Conservation (phyloP, 2,888 invertebrate genomes). For the Geotrupes spiniger region DNA sequence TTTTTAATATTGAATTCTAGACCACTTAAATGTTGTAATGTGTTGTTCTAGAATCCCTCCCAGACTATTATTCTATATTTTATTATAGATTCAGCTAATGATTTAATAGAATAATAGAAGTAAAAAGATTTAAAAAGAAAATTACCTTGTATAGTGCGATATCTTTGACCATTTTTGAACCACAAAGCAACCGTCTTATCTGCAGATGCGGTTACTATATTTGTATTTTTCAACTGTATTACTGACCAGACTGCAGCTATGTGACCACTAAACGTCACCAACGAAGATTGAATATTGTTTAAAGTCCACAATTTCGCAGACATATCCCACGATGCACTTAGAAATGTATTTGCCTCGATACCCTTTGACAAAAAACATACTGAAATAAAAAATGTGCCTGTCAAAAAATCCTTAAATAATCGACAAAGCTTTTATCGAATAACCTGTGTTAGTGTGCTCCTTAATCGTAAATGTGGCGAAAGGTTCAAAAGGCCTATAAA, state of each 20-base stretch:
- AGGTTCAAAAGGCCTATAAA: conserved; percentile 70
- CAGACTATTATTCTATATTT: too few relatives aligned
- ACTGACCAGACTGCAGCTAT: conserved; percentile 85
- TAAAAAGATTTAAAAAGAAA: too few relatives aligned
- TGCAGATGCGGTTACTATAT: conserved; percentile 83
- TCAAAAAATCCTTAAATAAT: conserved; percentile 49
- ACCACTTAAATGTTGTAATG: too few relatives aligned
- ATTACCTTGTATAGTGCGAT: conserved; percentile 64
- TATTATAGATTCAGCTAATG: too few relatives aligned
- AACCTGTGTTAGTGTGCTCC: conserved; percentile 76
- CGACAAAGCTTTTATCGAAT: conserved; percentile 50
- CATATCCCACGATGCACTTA: conserved; percentile 92
- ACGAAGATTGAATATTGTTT: conserved; percentile 51
- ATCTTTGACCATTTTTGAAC: conserved; percentile 66
- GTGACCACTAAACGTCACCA: conserved; percentile 66
- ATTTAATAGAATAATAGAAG: too few relatives aligned
- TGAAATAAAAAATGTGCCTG: conserved; percentile 57
- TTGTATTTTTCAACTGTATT: conserved; percentile 55
- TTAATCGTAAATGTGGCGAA: conserved; percentile 67
- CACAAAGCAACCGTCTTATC: conserved; percentile 88
- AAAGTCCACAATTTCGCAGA: conserved; percentile 82
- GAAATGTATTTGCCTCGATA: conserved; percentile 55
- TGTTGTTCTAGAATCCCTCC: too few relatives aligned
- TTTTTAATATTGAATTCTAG: too few relatives aligned
- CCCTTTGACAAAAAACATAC: conserved; percentile 56